Evolutionary conservation across 1,140 invertebrate genomes (phyloP).

Genomic region (Drosophila orena): DNA sequence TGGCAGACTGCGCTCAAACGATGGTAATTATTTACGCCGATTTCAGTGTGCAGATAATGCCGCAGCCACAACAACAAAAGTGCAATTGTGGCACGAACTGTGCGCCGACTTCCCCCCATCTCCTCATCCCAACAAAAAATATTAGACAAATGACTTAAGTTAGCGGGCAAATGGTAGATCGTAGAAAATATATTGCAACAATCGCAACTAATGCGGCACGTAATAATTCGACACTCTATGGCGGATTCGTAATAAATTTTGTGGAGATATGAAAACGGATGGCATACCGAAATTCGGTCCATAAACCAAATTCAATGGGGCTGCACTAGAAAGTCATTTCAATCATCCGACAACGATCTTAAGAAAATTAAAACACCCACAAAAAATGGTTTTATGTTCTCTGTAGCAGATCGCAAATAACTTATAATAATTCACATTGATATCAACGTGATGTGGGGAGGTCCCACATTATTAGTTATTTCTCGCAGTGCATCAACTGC

Average conservation of each 20-base stretch:
- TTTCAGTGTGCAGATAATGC: constrained; percentile 55
- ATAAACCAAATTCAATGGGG: constrained; percentile 14
- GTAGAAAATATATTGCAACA: constrained; percentile 41
- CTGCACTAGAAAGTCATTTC: constrained; percentile 2
- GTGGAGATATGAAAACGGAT: constrained; percentile 10
- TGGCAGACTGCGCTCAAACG: constrained; percentile 36
- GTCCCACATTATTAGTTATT: background rate
- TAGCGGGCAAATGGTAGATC: constrained; percentile 35
- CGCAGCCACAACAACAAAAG: constrained; percentile 19
- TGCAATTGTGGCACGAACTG: constrained; percentile 42
- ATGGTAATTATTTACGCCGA: constrained; percentile 65
- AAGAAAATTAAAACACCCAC: too few relatives aligned
- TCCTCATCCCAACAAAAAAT: constrained; percentile 15
- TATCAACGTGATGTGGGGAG: too few relatives aligned
- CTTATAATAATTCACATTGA: too few relatives aligned
- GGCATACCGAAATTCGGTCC: constrained; percentile 1
- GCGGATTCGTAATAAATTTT: constrained; percentile 24
- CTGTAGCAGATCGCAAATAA: too few relatives aligned
- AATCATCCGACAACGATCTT: background rate
- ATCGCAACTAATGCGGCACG: constrained; percentile 44
- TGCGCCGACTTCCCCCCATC: constrained; percentile 2
- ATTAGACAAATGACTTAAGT: constrained; percentile 43
- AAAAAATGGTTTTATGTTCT: background rate
- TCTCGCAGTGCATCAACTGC: constrained; percentile 13
- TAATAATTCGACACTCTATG: constrained; percentile 43